Evolutionary conservation across 2,888 invertebrate species (phyloP), one percentile per base, ranked within the genome.

Genomic region (Octodonta nipae): DNA sequence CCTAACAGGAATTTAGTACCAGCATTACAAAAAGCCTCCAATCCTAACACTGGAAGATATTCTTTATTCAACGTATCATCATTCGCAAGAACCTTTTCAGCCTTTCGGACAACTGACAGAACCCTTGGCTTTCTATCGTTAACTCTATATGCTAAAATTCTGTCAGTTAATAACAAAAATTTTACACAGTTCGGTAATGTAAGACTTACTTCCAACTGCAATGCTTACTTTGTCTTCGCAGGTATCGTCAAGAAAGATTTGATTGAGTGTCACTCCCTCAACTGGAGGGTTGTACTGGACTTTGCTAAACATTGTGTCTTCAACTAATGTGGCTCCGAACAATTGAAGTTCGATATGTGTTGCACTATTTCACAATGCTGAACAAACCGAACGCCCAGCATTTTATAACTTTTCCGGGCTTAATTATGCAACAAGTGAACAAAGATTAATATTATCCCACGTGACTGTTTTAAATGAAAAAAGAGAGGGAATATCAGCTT

Each of bases 81-180:
- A 13, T 65, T 67, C 11, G 89, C 87, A 62, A 98, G 71, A 45
- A 72, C 67, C 41, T 75, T 73, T 65, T 98, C 96, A 26, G 85
- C 85, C 56, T 84, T 79, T 17, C 78, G 71, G 3, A 99, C 96
- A 20, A 96, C 91, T 2, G 98, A 96, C 45, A 99, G 63, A 1
- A 98, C 92, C 93, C 93, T 98, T 33, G 96, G 96, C 58, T 88
- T 84, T 1, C 88, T 89, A 49, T 84, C 82, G 49, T 83, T 82
- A 36, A 87, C 87, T 50, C 93, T 74, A 62, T 95, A 96, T 4
- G 93, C 95, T 92, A 56, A 28, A 46, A 41, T 43, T 28, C 34
- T 24, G 25, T 5, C 20, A 20, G 20, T n/a, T 6, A 20, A 20
- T 7, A 20, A 20, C n/a, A 20, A 20, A 30, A 32, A 38, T 15